Base-by-base conservation (phyloP, 2,888 invertebrate species). In the Troides aeacus region DNA sequence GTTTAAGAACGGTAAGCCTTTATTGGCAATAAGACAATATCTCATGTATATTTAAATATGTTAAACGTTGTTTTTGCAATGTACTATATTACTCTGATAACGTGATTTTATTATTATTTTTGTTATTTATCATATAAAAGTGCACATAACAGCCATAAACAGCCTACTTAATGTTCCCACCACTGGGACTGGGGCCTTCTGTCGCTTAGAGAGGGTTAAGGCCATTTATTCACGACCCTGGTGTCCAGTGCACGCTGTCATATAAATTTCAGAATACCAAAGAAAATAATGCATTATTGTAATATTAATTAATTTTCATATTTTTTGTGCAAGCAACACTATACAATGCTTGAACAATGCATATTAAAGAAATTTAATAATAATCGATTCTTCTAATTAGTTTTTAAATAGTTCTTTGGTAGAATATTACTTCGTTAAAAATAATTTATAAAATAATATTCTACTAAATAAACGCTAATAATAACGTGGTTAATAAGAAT, bases 291-390 rank as follows among this genome's bases (percentile, higher is more conserved):
- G 23, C 8, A 58, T 58, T 58, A 12, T 23, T 12, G 12, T 4
- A 58, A 12, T 17, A 67, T 50, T 21, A 62, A 39, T 50, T 42
- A 36, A 30, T 57, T 4, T 23, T 63, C 15, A 24, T 59, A 36
- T 68, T 24, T 57, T 1, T 58, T 62, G n/a, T 53, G n/a, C 39
- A 62, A 62, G 70, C 66, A 70, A 70, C 70, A 70, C 70, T 70
- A 70, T 66, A 36, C 62, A 70, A 66, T 62, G 66, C 66, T 59
- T 66, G 36, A 61, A 24, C n/a, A 53, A 53, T 53, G 53, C 53
- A n/a, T 53, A n/a, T 7, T 53, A 46, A 46, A 8, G n/a, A 53
- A 53, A n/a, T 15, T 15, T 15, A 15, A 17, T 50, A 50, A 50
- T 50, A 50, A 50, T 50, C 50, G 17, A 15, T 17, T 50, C 17